Base-by-base conservation (phyloP, 2,888 invertebrate species). In the Slavum lentiscoides region DNA sequence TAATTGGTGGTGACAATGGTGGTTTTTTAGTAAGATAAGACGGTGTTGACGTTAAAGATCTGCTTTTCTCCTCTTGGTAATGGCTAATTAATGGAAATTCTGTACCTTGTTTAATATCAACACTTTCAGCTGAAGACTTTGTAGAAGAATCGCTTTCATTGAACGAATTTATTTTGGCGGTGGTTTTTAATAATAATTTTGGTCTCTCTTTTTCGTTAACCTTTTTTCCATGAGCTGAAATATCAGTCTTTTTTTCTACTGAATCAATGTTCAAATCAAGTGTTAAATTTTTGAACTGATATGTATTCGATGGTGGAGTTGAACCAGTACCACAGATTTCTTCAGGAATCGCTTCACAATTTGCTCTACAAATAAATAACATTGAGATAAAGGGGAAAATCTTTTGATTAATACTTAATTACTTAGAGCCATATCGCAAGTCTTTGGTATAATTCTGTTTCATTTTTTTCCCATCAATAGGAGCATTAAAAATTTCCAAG, bases 261-360 rank as follows among this genome's bases (percentile, higher is more conserved):
- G 70, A 80, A 64, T 81, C 81, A 49, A 74, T 49, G 13, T 49
- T 74, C 15, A 74, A 81, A 49, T 68, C 67, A 0, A 81, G 67
- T n/a, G 69, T 74, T 68, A 81, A 68, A n/a, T 53, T 39, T 80
- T 80, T 82, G 53, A 83, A 82, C n/a, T 37, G 80, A 64, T 53
- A 70, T n/a, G 64, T 80, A 43, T 80, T 80, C 58, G 80, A 80
- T 9, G 92, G 92, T 49, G 93, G 93, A 37, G 93, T 93, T 15
- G 91, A 91, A 83, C 87, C 92, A 90, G 87, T 87, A 11, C 91
- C 91, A 43, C 90, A 90, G 85, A 93, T 94, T 89, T 95, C 95
- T 88, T 95, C 95, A 15, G 95, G 95, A 85, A 95, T 95, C 81
- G 95, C 94, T 87, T 95, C 95, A 87, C 94, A 95, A 86, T 94